Percentiles rank a stretch among this genome's conserved stretches.
phyloP scores from a whole-genome alignment of 2,113 vertebrate species.

The Falcunculus frontatus region DNA sequence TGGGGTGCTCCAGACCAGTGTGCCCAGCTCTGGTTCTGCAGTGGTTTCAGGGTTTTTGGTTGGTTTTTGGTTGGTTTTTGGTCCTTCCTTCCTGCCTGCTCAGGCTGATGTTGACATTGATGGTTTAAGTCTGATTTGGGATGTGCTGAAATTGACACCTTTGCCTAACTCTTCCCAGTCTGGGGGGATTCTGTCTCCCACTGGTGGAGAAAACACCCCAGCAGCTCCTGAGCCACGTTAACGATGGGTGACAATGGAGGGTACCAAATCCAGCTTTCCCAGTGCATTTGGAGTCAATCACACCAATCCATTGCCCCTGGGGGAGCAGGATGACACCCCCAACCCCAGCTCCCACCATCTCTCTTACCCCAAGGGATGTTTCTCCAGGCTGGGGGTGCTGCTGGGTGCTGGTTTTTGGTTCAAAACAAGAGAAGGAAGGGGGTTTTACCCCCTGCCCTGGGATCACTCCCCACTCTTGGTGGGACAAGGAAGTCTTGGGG shows the following conservation, averaged over 20 bases:
- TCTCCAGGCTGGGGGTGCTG: not conserved
- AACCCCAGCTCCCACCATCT: accelerated
- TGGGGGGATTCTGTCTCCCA: not conserved
- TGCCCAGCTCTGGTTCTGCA: not conserved
- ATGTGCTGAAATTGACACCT: not conserved
- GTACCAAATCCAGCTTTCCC: not conserved
- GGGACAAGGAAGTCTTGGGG: not conserved
- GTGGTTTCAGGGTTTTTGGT: not conserved
- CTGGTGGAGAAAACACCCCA: accelerated
- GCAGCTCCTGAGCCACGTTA: accelerated
- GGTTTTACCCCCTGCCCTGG: not conserved
- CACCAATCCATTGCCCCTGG: not conserved
- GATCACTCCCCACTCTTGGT: not conserved
- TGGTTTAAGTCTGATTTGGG: not conserved
- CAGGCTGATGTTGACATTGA: not conserved
- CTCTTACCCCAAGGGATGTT: not conserved
- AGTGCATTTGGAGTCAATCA: not conserved
- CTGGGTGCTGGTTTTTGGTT: not conserved
- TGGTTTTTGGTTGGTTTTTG: not conserved
- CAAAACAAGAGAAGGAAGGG: not conserved
- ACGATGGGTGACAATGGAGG: too few species aligned
- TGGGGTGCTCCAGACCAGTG: not conserved
- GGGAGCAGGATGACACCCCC: not conserved
- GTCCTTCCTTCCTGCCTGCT: not conserved
- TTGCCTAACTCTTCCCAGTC: not conserved